phyloP scores from a whole-genome alignment of 1,140 invertebrate species.

The Conus ventricosus region DNA sequence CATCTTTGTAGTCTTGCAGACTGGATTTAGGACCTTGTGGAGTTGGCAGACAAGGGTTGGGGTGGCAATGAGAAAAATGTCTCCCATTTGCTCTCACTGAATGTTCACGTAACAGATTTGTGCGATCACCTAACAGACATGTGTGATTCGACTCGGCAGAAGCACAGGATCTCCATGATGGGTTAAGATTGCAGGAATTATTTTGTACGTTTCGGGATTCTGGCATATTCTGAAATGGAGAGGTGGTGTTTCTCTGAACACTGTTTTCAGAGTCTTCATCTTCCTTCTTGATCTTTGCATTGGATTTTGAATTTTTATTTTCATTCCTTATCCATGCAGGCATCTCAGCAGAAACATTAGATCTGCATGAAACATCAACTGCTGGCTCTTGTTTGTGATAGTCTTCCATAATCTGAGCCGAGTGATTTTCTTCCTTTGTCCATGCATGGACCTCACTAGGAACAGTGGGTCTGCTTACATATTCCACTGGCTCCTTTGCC shows the following conservation, averaged over 20 bases:
- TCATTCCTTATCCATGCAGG: not conserved
- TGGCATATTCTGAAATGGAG: not conserved
- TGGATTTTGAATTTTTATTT: not conserved
- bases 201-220: not conserved
- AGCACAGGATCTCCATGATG: not conserved
- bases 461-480: not conserved
- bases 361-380: not conserved
- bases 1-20: not conserved
- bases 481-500: not conserved
- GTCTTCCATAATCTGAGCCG: not conserved
- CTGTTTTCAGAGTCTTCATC: not conserved
- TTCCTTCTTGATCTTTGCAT: not conserved
- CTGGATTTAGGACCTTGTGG: not conserved
- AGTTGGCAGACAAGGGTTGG: not conserved
- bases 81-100: not conserved
- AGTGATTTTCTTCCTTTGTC: too few species aligned
- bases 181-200: not conserved
- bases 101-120: not conserved
- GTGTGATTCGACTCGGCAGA: not conserved
- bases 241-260: not conserved
- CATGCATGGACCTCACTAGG: too few species aligned
- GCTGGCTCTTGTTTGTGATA: not conserved
- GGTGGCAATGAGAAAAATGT: not conserved
- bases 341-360: not conserved
- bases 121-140: not conserved